Conservation (phyloP, 2,113 vertebrate species). For the Podiceps cristatus region DNA sequence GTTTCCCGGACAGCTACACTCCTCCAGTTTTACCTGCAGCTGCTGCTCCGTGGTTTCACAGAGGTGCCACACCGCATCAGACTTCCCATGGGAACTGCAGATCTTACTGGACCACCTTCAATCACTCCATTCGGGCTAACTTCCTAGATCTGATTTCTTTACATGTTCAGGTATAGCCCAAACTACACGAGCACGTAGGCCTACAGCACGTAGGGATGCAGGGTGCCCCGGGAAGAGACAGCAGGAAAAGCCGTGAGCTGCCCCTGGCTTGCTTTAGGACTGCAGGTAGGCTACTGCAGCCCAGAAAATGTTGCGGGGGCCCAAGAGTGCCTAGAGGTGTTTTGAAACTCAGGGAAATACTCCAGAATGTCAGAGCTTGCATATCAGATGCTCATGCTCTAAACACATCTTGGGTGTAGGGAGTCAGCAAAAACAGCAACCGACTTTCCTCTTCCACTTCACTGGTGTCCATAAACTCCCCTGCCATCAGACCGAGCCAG, state of each 20-base stretch:
- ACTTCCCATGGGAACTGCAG: not conserved
- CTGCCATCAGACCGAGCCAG: not conserved
- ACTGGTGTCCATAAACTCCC: not conserved
- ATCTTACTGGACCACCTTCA: not conserved
- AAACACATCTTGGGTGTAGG: not conserved
- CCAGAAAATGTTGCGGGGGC: not conserved
- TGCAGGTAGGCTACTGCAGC: fast-evolving
- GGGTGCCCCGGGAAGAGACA: not conserved
- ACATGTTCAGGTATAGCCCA: not conserved
- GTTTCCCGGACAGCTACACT: not conserved
- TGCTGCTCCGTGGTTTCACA: not conserved
- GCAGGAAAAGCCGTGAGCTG: not conserved
- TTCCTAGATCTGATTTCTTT: not conserved
- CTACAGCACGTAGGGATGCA: not conserved
- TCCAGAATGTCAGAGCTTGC: fast-evolving
- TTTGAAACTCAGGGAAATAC: not conserved
- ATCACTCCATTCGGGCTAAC: not conserved
- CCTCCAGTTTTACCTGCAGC: not conserved
- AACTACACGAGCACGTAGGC: fast-evolving
- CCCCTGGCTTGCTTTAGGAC: not conserved
- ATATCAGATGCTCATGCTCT: fast-evolving
- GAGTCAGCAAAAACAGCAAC: not conserved
- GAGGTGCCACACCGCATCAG: not conserved
- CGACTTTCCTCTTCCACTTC: not conserved
- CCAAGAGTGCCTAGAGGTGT: not conserved